A percentile compares a stretch with the other conserved stretches of the same genome.
These are phyloP conservation scores for Ferdinandea cuprea DNA, from an alignment of 2,888 invertebrate species.

Conservation along the genomic window DNA sequence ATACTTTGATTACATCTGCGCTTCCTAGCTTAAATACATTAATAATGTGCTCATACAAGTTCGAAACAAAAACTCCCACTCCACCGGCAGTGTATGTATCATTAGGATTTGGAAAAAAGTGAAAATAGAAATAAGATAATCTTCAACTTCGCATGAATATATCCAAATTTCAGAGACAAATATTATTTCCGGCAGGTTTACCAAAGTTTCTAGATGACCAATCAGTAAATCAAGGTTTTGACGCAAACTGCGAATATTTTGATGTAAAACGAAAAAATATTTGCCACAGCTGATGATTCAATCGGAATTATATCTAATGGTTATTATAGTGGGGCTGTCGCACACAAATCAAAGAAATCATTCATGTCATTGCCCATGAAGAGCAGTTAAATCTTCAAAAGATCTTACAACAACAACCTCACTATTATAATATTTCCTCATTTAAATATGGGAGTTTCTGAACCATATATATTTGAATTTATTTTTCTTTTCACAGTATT, in stretches of 20 bases:
- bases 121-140: not conserved
- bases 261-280: conserved; percentile 5
- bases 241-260: conserved; percentile 17
- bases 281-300: not conserved
- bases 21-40: conserved; percentile 13
- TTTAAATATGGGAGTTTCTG: too few relatives aligned
- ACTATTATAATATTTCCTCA: too few relatives aligned
- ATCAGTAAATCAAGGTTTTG: not conserved
- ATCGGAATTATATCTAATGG: not conserved
- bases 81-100: conserved; percentile 20
- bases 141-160: too few relatives aligned
- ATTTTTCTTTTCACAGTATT: too few relatives aligned
- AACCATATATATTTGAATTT: too few relatives aligned
- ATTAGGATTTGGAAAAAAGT: conserved; percentile 8
- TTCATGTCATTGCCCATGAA: too few relatives aligned
- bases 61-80: conserved; percentile 21
- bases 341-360: too few relatives aligned
- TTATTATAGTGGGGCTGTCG: too few relatives aligned
- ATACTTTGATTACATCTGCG: conserved; percentile 29
- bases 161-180: conserved; percentile 1
- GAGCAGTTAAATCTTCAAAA: too few relatives aligned
- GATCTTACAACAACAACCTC: too few relatives aligned
- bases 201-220: conserved; percentile 4
- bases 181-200: conserved; percentile 16
- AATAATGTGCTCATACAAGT: conserved; percentile 8